phyloP scores from a whole-genome alignment of 2,888 invertebrate genomes.

The Drosophila meridionalis region DNA sequence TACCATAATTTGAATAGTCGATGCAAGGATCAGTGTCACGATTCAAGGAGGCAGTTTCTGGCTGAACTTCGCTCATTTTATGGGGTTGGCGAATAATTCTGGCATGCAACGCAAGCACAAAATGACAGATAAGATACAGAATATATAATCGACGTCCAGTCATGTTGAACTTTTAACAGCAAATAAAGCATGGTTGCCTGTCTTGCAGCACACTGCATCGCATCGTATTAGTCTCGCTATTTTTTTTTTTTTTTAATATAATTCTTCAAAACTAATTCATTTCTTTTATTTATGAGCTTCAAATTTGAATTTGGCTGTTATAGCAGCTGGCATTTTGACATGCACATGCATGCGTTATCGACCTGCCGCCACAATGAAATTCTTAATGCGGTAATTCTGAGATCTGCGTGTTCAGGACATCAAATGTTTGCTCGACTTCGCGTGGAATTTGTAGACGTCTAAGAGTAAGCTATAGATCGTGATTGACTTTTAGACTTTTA shows the following conservation, averaged over 20 bases:
- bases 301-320: background rate
- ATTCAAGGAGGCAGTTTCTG: no score
- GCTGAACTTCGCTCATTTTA: no score
- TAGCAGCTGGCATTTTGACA: conserved; percentile 18
- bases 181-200: background rate
- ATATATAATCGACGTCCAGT: background rate
- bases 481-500: background rate
- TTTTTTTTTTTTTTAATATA: no score
- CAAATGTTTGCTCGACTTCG: background rate
- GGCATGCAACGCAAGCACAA: background rate
- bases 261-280: background rate
- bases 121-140: conserved; percentile 1
- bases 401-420: background rate
- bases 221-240: conserved; percentile 1
- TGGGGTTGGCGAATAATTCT: conserved; percentile 5
- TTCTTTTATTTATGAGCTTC: background rate
- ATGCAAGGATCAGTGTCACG: no score
- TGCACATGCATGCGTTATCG: conserved; percentile 7
- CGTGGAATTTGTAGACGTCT: background rate
- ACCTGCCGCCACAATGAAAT: conserved; percentile 24
- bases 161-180: conserved; percentile 11
- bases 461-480: background rate
- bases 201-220: no score
- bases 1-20: no score
- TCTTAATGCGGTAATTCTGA: no score